Evolutionary conservation across 2,113 vertebrate species (phyloP).

Genomic region (Syngnathus floridae): DNA sequence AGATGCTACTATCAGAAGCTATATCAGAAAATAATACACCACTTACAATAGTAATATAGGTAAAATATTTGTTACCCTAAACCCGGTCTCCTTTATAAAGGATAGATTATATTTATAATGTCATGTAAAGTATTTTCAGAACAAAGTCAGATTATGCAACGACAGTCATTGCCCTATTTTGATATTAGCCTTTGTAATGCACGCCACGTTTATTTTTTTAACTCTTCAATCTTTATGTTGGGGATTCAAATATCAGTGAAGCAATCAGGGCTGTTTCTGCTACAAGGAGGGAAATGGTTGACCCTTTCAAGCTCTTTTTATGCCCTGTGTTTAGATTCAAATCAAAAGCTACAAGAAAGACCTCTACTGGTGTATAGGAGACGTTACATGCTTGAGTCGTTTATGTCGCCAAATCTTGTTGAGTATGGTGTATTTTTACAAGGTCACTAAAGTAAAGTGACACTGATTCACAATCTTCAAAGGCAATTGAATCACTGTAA

Average conservation of each 20-base stretch:
- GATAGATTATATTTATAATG: neutral
- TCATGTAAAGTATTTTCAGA: too few relatives aligned
- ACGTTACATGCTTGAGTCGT: conserved; percentile 14
- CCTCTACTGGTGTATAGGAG: conserved; percentile 38
- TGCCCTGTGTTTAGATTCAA: neutral
- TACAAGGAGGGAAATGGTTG: conserved; percentile 35
- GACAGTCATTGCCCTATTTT: conserved; percentile 8
- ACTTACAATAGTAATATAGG: neutral
- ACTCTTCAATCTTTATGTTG: neutral
- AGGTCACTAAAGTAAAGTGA: too few relatives aligned
- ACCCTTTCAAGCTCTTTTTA: conserved; percentile 40
- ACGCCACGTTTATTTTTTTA: conserved; percentile 17
- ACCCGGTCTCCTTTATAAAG: neutral
- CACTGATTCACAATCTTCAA: too few relatives aligned
- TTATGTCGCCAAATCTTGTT: neutral
- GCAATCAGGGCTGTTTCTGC: conserved; percentile 24
- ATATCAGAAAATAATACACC: neutral
- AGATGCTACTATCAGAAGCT: neutral
- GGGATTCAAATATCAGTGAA: conserved; percentile 22
- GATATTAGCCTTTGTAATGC: conserved; percentile 4
- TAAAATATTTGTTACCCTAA: neutral
- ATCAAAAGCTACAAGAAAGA: conserved; percentile 11
- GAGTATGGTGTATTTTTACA: too few relatives aligned
- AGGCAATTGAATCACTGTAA: too few relatives aligned
- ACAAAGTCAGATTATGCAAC: neutral